Evolutionary conservation across 2,113 vertebrate genomes (phyloP).

Genomic region (Alligator mississippiensis): DNA sequence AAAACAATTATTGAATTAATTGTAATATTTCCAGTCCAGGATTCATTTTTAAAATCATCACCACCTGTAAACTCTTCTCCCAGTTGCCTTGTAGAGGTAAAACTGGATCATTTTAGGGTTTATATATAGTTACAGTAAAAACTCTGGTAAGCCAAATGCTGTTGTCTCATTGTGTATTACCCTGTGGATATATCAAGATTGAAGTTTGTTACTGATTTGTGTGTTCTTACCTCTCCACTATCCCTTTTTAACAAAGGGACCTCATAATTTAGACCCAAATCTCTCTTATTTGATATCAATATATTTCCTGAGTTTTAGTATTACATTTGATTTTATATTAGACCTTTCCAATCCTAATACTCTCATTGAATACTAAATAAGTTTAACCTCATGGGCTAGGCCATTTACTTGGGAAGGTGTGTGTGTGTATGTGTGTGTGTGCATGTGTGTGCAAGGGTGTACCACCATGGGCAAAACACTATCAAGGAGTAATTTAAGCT

Average conservation of each 20-base stretch:
- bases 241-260: slow-evolving; percentile 24
- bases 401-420: too few relatives aligned
- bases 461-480: too few relatives aligned
- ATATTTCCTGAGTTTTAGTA: not conserved
- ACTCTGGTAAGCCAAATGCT: slow-evolving; percentile 25
- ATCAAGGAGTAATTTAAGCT: too few relatives aligned
- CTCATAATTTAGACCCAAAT: slow-evolving; percentile 22
- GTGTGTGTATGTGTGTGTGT: too few relatives aligned
- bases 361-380: too few relatives aligned
- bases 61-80: slow-evolving; percentile 68
- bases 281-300: slow-evolving; percentile 1
- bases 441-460: too few relatives aligned
- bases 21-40: slow-evolving; percentile 63
- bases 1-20: slow-evolving; percentile 77
- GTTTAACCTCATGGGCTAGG: too few relatives aligned
- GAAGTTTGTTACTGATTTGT: slow-evolving; percentile 29
- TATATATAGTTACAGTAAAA: slow-evolving; percentile 49
- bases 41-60: slow-evolving; percentile 65
- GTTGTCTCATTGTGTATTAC: slow-evolving; percentile 27
- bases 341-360: too few relatives aligned
- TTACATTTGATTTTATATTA: not conserved
- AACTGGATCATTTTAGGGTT: slow-evolving; percentile 56
- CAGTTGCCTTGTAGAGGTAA: slow-evolving; percentile 67
- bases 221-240: slow-evolving; percentile 34
- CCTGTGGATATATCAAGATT: slow-evolving; percentile 39